Conservation (phyloP, 2,797 vertebrate genomes). For the Peromyscus eremicus region DNA sequence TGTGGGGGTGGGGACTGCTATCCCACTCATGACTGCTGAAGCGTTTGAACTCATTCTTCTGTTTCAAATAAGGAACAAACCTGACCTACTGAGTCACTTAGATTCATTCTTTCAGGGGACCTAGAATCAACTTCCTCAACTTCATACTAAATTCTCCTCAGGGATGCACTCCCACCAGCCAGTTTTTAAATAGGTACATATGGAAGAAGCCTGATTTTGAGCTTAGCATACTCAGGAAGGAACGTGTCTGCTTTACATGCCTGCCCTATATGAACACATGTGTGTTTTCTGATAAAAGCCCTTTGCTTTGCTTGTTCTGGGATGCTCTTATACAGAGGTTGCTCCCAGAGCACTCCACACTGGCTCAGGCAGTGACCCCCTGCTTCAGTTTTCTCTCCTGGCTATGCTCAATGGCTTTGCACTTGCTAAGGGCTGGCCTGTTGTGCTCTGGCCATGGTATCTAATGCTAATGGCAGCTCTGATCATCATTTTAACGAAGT, state of each 20-base stretch:
- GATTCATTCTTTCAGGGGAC: not conserved
- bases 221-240: not conserved
- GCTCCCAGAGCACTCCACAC: not conserved
- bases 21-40: not conserved
- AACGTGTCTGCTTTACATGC: not conserved
- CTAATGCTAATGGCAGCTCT: not conserved
- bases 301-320: not conserved
- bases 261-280: not conserved
- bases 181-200: not conserved
- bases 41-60: not conserved
- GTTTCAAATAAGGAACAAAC: not conserved
- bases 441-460: not conserved
- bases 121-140: not conserved
- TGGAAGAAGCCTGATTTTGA: not conserved
- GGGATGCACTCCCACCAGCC: not conserved
- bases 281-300: not conserved
- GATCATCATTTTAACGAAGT: not conserved
- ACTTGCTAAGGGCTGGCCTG: not conserved
- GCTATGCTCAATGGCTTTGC: not conserved
- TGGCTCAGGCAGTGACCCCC: not conserved
- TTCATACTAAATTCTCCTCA: not conserved
- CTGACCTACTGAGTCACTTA: not conserved
- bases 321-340: not conserved
- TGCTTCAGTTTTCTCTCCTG: not conserved
- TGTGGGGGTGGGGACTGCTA: not conserved